phyloP scores from a whole-genome alignment of 2,113 vertebrate species.

The Myiozetetes cayanensis region DNA sequence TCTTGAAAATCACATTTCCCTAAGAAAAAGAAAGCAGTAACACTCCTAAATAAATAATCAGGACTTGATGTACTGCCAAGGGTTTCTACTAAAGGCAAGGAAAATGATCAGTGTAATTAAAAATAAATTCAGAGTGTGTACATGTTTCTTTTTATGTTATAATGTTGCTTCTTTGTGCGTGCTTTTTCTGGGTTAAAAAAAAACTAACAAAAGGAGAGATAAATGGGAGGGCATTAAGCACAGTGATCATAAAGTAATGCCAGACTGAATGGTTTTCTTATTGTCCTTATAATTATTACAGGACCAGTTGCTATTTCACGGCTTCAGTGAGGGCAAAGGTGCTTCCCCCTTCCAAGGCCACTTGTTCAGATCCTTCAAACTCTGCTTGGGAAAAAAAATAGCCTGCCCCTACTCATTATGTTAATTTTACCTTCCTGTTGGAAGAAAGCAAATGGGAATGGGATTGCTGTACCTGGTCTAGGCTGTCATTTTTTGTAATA shows the following conservation, averaged over 20 bases:
- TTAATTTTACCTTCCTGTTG: neutral
- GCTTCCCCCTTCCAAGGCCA: neutral
- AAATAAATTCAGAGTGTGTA: slow-evolving; percentile 50
- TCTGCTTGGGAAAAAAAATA: neutral
- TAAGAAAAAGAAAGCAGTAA: slow-evolving; percentile 46
- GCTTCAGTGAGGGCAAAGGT: neutral
- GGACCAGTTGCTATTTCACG: neutral
- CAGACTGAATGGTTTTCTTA: slow-evolving; percentile 4
- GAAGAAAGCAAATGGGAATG: neutral
- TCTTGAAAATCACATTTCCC: slow-evolving; percentile 30
- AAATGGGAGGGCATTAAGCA: slow-evolving; percentile 36
- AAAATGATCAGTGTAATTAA: slow-evolving; percentile 66
- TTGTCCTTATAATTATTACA: slow-evolving; percentile 33
- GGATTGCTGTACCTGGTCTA: neutral
- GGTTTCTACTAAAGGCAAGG: slow-evolving; percentile 48
- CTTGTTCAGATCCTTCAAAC: neutral
- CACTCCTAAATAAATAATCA: slow-evolving; percentile 67
- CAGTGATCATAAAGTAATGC: slow-evolving; percentile 14
- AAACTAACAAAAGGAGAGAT: slow-evolving; percentile 18
- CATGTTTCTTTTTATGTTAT: slow-evolving; percentile 32
- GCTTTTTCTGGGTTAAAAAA: slow-evolving; percentile 5
- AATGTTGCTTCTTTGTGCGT: slow-evolving; percentile 1
- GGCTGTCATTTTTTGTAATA: neutral
- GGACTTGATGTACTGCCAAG: slow-evolving; percentile 63
- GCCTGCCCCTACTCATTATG: neutral